Base-by-base conservation (phyloP, 2,888 invertebrate genomes). In the Ichneumoninae sp. region DNA sequence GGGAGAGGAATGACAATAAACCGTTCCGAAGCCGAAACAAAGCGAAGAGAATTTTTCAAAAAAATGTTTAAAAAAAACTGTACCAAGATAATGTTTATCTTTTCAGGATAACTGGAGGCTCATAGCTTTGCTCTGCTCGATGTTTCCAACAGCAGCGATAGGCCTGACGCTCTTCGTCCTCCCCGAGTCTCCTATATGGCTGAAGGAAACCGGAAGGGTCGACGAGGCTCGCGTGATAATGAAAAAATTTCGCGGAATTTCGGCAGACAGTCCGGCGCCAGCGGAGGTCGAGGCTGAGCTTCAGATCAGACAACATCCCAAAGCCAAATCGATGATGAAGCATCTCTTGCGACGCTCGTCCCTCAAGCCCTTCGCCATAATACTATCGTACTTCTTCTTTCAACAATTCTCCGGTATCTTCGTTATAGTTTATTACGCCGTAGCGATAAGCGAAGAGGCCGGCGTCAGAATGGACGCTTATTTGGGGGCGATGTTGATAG, bases 371-470 rank as follows among this genome's bases (percentile, higher is more conserved):
- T 94, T 95, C 74, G 62, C 91, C 7, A 93, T 95, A 13, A 94
- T 95, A 88, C 86, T 94, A 3, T 83, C 89, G 0, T 95, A 93
- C 88, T 95, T 95, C 89, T 94, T 95, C 85, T 95, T 95, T 88
- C 95, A 95, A 89, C 95, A 95, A 89, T 94, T 95, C 84, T 94
- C 95, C 4, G 95, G 95, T 0, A 93, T 94, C 2, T 95, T 95
- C 85, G 94, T 95, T 0, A 92, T 95, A 1, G 94, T 95, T 8
- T 95, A 95, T 85, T 95, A 95, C 87, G 95, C 95, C 10, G 94
- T 95, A 0, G 93, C 94, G 84, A 94, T 95, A 0, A 94, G 94
- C 1, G 86, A 90, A 40, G 94, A 93, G 62, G 94, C 95, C 0
- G 95, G 94, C 0, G 91, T 95, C 0, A 91, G 87, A 5, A 90